Evolutionary conservation across 2,113 vertebrate species (phyloP).

Genomic region (Morphnarchus princeps): DNA sequence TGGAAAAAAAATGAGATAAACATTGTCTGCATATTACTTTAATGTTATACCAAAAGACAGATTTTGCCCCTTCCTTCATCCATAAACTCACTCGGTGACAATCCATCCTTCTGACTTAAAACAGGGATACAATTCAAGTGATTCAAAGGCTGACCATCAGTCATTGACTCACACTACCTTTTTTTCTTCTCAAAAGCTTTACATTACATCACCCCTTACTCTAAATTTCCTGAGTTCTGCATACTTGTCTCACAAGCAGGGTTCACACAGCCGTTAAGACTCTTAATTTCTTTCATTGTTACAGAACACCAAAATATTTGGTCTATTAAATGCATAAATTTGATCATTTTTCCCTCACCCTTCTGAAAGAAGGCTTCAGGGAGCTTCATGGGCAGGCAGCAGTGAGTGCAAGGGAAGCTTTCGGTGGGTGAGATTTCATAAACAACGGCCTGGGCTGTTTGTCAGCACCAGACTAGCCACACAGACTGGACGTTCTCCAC

Average conservation of each 20-base stretch:
- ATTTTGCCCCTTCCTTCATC: neutral
- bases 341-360: neutral
- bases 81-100: neutral
- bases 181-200: neutral
- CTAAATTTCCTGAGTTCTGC: neutral
- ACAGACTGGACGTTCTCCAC: neutral
- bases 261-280: neutral
- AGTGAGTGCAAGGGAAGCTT: constrained; percentile 3
- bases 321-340: neutral
- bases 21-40: neutral
- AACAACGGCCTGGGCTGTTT: neutral
- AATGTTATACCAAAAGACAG: neutral
- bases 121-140: neutral
- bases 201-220: neutral
- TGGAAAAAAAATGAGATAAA: neutral
- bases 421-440: neutral
- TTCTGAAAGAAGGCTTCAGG: neutral
- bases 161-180: neutral
- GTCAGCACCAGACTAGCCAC: neutral
- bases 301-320: neutral
- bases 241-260: neutral
- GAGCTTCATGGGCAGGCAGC: neutral
- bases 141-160: neutral
- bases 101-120: neutral
- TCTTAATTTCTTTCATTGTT: neutral